Base-by-base conservation (phyloP, 2,888 invertebrate genomes). In the Parascotia fuliginaria region DNA sequence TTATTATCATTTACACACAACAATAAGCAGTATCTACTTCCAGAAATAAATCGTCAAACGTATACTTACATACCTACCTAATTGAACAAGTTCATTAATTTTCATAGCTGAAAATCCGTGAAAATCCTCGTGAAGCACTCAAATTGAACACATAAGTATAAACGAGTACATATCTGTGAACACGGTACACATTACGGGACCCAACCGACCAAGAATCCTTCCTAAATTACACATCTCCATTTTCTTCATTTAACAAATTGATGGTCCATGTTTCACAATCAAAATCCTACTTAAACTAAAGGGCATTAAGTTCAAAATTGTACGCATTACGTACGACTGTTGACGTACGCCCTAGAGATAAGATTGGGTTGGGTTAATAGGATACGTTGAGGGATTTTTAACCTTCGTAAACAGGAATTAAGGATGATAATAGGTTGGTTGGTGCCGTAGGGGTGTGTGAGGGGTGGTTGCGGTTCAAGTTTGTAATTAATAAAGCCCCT, bases 161-260 rank as follows among this genome's bases (percentile, higher is more conserved):
- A 48, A 48, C 43, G 46, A 41, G 32, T 22, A 42, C 50, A 36
- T 11, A 32, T 14, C 50, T 46, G 65, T 34, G 56, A 69, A 69
- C 70, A 55, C 68, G 75, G 58, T 64, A 68, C 72, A 65, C 74
- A 71, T 78, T 69, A 74, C 62, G 50, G 46, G 70, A 74, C 59
- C 60, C 83, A 81, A 60, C 79, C 74, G 71, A 78, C 77, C 84
- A 75, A 68, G 77, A 73, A 80, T 78, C 78, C 79, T 76, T 72
- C 76, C 82, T 54, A 85, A 89, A 87, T 88, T 87, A 85, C 87
- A 83, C 83, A 81, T 85, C 82, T 81, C 82, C 82, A 84, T 86
- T 88, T 89, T 87, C 91, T 91, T 89, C 89, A 89, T 89, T 89
- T 91, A 89, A 87, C 91, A 89, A 91, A 91, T 90, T 91, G 91